A percentile compares a stretch with the other conserved stretches of the same genome.
phyloP scores from a whole-genome alignment of 92 coral and sea anemone genomes.

The Plumapathes pennacea region DNA sequence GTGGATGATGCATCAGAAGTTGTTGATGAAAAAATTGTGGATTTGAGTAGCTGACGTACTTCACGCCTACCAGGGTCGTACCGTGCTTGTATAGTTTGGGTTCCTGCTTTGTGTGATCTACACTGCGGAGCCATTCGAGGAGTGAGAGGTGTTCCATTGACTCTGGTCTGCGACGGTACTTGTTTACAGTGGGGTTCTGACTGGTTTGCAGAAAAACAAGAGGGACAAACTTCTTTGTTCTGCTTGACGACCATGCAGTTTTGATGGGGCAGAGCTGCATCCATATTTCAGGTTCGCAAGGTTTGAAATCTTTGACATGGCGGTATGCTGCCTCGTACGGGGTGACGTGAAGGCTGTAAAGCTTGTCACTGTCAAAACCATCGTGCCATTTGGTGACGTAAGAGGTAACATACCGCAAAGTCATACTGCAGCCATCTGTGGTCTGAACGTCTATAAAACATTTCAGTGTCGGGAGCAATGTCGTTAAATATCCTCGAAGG shows the following conservation, averaged over 20 bases:
- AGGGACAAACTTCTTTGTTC: not conserved
- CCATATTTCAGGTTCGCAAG: conserved; percentile 11
- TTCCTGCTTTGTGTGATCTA: not conserved
- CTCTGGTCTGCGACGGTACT: not conserved
- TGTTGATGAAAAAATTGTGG: not conserved
- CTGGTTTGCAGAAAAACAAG: not conserved
- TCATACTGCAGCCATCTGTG: conserved; percentile 25
- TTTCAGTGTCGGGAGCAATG: conserved; percentile 1
- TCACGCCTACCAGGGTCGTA: conserved; percentile 1
- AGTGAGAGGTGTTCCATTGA: not conserved
- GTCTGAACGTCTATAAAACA: conserved; percentile 30
- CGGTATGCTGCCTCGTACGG: conserved; percentile 9
- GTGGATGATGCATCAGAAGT: not conserved
- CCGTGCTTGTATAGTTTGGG: no score
- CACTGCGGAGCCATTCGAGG: conserved; percentile 2
- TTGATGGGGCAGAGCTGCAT: conserved; percentile 1
- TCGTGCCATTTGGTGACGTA: conserved; percentile 36
- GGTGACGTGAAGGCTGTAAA: not conserved
- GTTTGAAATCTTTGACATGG: not conserved
- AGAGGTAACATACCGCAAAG: conserved; percentile 13
- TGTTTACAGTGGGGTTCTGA: not conserved
- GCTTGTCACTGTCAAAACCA: not conserved
- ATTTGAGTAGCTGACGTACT: not conserved
- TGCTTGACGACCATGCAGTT: not conserved
- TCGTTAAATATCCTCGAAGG: conserved; percentile 5